Base-by-base conservation (phyloP, 2,797 vertebrate species). In the Phalloptychus januarius region DNA sequence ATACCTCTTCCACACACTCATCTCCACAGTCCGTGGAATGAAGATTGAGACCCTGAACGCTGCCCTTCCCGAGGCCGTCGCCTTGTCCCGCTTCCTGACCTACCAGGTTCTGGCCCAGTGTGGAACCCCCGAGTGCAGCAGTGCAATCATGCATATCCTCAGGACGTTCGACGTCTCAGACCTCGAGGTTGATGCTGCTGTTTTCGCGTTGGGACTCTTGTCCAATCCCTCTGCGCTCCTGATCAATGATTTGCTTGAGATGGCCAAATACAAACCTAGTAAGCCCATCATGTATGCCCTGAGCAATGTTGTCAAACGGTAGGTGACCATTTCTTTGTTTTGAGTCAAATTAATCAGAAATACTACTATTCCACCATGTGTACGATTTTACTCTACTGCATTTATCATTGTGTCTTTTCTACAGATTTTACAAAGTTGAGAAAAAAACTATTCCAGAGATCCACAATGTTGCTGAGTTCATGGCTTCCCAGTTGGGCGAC, bases 31-130 rank as follows among this genome's bases (percentile, higher is more conserved):
- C 72, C 96, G 98, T 80, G 94, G 93, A 83, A 95, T 98, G 78
- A 96, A 93, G 44, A 87, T 91, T 10, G 93, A 94, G 45, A 96
- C 95, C 20, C 86, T 99, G 79, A 86, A 90, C 1, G 58, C 91
- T 3, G 93, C 96, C 75, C 78, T 99, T 76, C 95, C 96, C 2
- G 96, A 97, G 85, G 94, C 97, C 86, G 88, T 97, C 18, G 89
- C 91, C 20, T 78, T 95, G 77, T 96, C 94, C 82, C 87, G 93
- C 52, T 92, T 95, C 31, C 87, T 99, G 89, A 97, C 96, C 31
- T 85, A 97, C 75, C 98, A 99, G 93, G 96, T 96, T 61, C 92
- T 99, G 90, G 91, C 92, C 75, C 98, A 99, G 92, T 99, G 98
- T 0, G 98, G 98, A 75, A 98, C 96, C 58, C 95, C 96, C 16